These are phyloP conservation scores for Abscondita cerata DNA, from an alignment of 2,888 invertebrate species.

Conservation along the genomic window DNA sequence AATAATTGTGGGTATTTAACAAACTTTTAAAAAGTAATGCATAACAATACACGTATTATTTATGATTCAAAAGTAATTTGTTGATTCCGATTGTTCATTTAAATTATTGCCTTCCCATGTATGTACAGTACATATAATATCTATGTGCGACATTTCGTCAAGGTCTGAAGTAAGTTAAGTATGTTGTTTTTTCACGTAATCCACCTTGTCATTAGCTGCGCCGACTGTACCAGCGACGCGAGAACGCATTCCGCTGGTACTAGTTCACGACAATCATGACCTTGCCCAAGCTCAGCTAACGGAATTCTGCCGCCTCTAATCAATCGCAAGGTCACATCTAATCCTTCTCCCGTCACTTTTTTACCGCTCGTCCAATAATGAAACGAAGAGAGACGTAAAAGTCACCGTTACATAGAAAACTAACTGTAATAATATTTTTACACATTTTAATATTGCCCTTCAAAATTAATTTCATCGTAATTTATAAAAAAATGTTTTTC, in stretches of 20 bases:
- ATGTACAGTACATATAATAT: too few species aligned
- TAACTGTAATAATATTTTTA: conserved; percentile 23
- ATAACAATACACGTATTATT: not conserved
- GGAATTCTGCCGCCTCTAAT: conserved; percentile 42
- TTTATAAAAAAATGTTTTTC: too few species aligned
- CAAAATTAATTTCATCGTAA: too few species aligned
- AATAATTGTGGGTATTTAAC: not conserved
- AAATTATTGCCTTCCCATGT: too few species aligned
- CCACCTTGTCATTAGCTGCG: too few species aligned
- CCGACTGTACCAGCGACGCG: too few species aligned
- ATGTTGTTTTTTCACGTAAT: too few species aligned
- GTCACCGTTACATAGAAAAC: conserved; percentile 25
- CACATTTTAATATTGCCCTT: not conserved
- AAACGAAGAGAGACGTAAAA: conserved; percentile 15
- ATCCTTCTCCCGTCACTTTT: conserved; percentile 37
- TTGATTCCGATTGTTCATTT: not conserved
- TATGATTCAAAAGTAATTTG: conserved; percentile 3
- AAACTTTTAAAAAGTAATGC: not conserved
- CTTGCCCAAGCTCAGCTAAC: conserved; percentile 45
- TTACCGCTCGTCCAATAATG: conserved; percentile 20
- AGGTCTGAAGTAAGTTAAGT: too few species aligned
- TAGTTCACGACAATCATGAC: conserved; percentile 36
- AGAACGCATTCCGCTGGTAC: conserved; percentile 2
- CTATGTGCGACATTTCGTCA: too few species aligned
- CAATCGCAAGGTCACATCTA: conserved; percentile 41